These are phyloP conservation scores for Sebastes fasciatus DNA, from an alignment of 2,113 vertebrate genomes.

Conservation along the genomic window DNA sequence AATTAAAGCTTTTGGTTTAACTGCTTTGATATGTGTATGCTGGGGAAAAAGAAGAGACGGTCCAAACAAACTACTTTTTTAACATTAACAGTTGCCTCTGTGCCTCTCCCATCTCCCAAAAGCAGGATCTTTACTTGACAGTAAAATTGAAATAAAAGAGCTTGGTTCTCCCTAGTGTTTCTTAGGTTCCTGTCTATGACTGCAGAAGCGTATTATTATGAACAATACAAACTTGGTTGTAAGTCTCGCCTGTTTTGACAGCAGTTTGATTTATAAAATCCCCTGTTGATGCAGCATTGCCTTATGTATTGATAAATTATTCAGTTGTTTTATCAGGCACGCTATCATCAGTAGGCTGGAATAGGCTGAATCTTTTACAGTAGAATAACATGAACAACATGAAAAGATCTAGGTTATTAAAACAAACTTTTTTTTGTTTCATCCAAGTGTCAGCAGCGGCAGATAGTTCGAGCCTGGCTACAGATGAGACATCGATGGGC, in stretches of 20 bases:
- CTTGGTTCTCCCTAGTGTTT: slow-evolving; percentile 41
- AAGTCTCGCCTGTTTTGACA: slow-evolving; percentile 65
- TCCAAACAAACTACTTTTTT: slow-evolving; percentile 13
- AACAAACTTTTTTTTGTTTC: neutral
- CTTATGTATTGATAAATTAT: slow-evolving; percentile 62
- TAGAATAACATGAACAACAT: slow-evolving; percentile 3
- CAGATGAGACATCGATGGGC: slow-evolving; percentile 89
- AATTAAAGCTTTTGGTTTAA: slow-evolving; percentile 15
- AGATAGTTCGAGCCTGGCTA: slow-evolving; percentile 79
- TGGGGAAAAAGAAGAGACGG: neutral
- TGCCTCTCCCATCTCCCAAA: slow-evolving; percentile 19
- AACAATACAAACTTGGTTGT: slow-evolving; percentile 51
- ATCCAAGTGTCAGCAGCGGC: slow-evolving; percentile 57
- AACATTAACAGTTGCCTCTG: slow-evolving; percentile 27
- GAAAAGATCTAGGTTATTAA: slow-evolving; percentile 11
- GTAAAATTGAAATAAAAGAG: slow-evolving; percentile 57
- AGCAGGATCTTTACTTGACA: slow-evolving; percentile 42
- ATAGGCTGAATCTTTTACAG: slow-evolving; percentile 22
- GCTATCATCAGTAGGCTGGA: slow-evolving; percentile 9
- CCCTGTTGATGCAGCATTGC: slow-evolving; percentile 35
- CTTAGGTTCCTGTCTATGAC: slow-evolving; percentile 43
- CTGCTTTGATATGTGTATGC: slow-evolving; percentile 15
- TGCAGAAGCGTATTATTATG: slow-evolving; percentile 46
- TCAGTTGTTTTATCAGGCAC: slow-evolving; percentile 48
- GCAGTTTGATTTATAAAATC: slow-evolving; percentile 60